A percentile compares a stretch with the other conserved stretches of the same genome.
Evolutionary conservation across 2,888 invertebrate genomes (phyloP).

Genomic region (Pristionchus arcanus): DNA sequence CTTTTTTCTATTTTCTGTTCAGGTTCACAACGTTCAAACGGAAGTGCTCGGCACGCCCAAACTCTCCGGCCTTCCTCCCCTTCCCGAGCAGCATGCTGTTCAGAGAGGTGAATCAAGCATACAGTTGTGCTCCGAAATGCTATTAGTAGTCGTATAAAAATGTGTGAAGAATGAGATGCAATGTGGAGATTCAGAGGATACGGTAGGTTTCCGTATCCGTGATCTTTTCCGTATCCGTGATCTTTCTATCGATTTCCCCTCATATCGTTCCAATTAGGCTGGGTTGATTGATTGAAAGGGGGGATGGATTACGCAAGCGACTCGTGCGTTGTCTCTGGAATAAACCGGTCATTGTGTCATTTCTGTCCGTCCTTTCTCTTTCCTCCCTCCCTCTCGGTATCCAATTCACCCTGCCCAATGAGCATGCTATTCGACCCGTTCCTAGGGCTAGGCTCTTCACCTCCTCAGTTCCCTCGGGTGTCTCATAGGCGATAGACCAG

Average conservation of each 20-base stretch:
- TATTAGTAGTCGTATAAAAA: too few species aligned
- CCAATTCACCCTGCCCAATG: not conserved
- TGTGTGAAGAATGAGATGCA: too few species aligned
- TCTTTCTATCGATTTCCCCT: not conserved
- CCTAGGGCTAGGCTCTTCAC: not conserved
- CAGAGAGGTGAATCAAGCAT: constrained; percentile 3
- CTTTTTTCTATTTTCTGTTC: not conserved
- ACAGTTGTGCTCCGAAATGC: too few species aligned
- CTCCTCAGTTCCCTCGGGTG: not conserved
- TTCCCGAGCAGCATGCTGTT: constrained; percentile 31
- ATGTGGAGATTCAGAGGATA: not conserved
- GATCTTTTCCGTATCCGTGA: not conserved
- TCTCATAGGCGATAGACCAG: too few species aligned
- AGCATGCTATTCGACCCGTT: not conserved
- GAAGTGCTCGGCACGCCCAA: constrained; percentile 40
- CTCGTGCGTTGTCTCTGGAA: not conserved
- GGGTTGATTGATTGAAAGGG: not conserved
- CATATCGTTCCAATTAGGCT: constrained; percentile 25
- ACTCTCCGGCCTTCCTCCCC: constrained; percentile 40
- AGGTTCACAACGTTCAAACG: constrained; percentile 47
- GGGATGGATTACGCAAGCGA: constrained; percentile 27
- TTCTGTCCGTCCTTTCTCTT: not conserved
- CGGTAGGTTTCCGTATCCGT: not conserved
- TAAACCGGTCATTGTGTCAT: constrained; percentile 53
- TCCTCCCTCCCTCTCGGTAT: constrained; percentile 32